A percentile compares a stretch with the other conserved stretches of the same genome.
Evolutionary conservation across 1,140 invertebrate species (phyloP).

Genomic region (Euwallacea fornicatus): DNA sequence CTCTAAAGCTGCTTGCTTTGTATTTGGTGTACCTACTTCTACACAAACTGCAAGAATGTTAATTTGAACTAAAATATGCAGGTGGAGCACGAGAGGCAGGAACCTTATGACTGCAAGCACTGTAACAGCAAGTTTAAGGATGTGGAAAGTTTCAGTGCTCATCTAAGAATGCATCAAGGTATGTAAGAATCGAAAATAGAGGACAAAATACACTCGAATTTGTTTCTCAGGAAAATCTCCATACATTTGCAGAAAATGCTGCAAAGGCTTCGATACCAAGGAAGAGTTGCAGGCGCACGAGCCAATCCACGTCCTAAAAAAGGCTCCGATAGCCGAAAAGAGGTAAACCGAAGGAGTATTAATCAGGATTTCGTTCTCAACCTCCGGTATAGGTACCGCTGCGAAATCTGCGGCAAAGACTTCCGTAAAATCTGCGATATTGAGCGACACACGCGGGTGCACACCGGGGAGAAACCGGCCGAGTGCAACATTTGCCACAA

Average conservation of each 20-base stretch:
- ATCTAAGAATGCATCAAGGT: slow-evolving; percentile 45
- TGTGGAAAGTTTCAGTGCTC: slow-evolving; percentile 41
- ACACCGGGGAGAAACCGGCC: slow-evolving; percentile 67
- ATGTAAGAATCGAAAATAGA: neutral
- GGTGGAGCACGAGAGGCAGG: slow-evolving; percentile 27
- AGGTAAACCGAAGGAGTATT: neutral
- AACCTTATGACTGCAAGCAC: slow-evolving; percentile 41
- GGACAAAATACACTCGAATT: neutral
- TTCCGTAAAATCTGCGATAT: slow-evolving; percentile 50
- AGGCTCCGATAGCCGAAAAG: slow-evolving; percentile 30
- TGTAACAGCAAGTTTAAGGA: slow-evolving; percentile 38
- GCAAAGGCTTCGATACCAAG: slow-evolving; percentile 41
- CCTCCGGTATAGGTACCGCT: slow-evolving; percentile 35
- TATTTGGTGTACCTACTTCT: too few species aligned
- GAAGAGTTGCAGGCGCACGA: slow-evolving; percentile 40
- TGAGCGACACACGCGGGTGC: slow-evolving; percentile 51
- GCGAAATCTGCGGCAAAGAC: slow-evolving; percentile 44
- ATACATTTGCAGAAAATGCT: slow-evolving; percentile 46
- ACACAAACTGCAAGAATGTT: neutral
- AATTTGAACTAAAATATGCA: neutral
- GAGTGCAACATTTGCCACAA: slow-evolving; percentile 74
- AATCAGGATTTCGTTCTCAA: neutral
- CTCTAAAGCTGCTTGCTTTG: neutral
- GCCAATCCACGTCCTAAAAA: slow-evolving; percentile 43
- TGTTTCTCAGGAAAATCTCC: slow-evolving; percentile 44